Base-by-base conservation (phyloP, 2,797 vertebrate genomes). In the Peromyscus eremicus region DNA sequence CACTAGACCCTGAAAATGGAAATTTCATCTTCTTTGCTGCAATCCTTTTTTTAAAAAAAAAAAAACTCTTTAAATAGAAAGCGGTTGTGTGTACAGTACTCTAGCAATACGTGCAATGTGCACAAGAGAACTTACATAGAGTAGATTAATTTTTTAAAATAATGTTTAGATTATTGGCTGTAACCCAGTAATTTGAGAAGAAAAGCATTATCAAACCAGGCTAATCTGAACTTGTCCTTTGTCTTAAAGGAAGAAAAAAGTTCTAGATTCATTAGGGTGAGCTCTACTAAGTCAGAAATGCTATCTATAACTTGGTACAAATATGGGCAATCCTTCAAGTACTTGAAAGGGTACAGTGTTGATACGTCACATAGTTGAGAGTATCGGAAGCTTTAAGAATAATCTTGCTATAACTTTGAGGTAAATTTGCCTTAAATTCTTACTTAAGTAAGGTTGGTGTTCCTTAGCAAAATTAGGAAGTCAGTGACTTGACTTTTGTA, bases 31-130 rank as follows among this genome's bases (percentile, higher is more conserved):
- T 79, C 64, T 96, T 66, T 37, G 19, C 73, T 2, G 21, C 87
- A 92, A 81, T 81, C 73, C 83, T 66, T 81, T 93, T n/a, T 55
- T 66, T 10, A 25, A 17, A 55, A 57, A 57, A 55, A 55, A 70
- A 37, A 46, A 70, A 40, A 94, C 29, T 93, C 64, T 97, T 97
- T 97, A 97, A 98, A 97, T 97, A 95, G 92, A 96, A 98, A 62
- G 62, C 96, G 92, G 94, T 70, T 89, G 71, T 92, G 79, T 96
- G 76, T 96, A 95, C 90, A 92, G 9, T 91, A 23, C 37, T 66
- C 11, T 81, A 92, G 23, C 25, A 88, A 88, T 90, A 32, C 90
- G 32, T 77, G 37, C 3, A 66, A 34, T 83, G 17, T 60, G 5
- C 77, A 91, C 43, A 92, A 89, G 76, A 84, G 25, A 87, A 92